phyloP scores from a whole-genome alignment of 2,888 invertebrate species.

The Campopleginae sp. region DNA sequence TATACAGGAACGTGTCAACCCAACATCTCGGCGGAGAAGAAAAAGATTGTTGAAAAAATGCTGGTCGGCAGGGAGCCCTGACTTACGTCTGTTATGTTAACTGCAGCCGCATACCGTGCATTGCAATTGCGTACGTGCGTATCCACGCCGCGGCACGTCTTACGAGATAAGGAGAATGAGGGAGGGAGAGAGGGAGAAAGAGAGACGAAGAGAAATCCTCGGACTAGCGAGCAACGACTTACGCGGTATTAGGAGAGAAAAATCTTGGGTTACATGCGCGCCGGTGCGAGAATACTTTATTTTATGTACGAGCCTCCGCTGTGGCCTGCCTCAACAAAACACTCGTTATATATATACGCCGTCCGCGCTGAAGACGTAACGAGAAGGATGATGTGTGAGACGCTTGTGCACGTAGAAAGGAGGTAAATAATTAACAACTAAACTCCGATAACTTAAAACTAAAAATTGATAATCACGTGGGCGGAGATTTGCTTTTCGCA shows the following conservation, averaged over 20 bases:
- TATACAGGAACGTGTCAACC: slow-evolving; percentile 59
- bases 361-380: slow-evolving; percentile 13
- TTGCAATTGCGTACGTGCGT: slow-evolving; percentile 64
- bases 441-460: not conserved
- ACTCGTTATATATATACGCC: slow-evolving; percentile 49
- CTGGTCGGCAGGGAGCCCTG: slow-evolving; percentile 22
- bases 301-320: slow-evolving; percentile 72
- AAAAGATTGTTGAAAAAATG: slow-evolving; percentile 9
- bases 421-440: slow-evolving; percentile 7
- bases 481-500: not conserved
- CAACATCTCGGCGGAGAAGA: slow-evolving; percentile 23
- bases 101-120: slow-evolving; percentile 63
- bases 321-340: slow-evolving; percentile 73
- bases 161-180: not conserved
- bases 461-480: not conserved
- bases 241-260: slow-evolving; percentile 49
- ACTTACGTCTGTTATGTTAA: slow-evolving; percentile 60
- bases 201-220: not conserved
- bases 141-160: slow-evolving; percentile 30
- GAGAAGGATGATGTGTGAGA: slow-evolving; percentile 10
- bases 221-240: slow-evolving; percentile 14
- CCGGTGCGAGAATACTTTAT: slow-evolving; percentile 70
- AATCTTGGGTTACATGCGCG: slow-evolving; percentile 44
- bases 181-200: slow-evolving; percentile 4
- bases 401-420: not conserved